Base-by-base conservation (phyloP, 2,888 invertebrate genomes). In the Mesorhabditis sp. region DNA sequence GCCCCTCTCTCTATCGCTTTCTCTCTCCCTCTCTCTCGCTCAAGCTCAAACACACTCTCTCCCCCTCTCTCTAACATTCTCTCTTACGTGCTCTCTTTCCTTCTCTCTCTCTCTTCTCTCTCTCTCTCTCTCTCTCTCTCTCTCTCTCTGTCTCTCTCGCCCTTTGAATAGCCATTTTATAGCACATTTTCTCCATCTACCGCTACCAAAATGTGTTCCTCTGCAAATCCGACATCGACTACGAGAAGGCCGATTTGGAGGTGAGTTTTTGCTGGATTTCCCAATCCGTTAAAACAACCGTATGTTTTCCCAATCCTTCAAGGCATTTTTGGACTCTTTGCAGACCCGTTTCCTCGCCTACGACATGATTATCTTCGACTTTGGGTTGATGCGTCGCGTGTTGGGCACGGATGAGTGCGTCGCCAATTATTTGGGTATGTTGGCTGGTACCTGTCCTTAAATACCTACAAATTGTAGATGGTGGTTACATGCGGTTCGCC, bases 331-430 rank as follows among this genome's bases (percentile, higher is more conserved):
- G 67, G 43, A 41, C 10, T 15, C 10, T 50, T 28, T 4, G 43
- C n/a, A 74, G 74, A 68, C 63, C 4, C 72, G 72, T 44, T 80
- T 82, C 62, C 73, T 85, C 5, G 84, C 85, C 5, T 82, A 84
- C 70, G 85, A 85, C 71, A 77, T 85, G 66, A 83, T 85, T 44
- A 85, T 85, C 63, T 85, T 82, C 72, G 85, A 85, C 70, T 85
- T 82, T 67, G 85, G 85, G 5, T 71, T 85, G 67, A 86, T 85
- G 83, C 77, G 80, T 65, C 70, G 80, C 65, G 79, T 85, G 4
- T 76, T 85, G 43, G 85, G 85, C 10, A 86, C 84, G 45, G 78
- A 76, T 28, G 83, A 82, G 68, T 85, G 85, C 71, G 83, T 85
- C 2, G 85, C 85, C 41, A 85, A 85, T 72, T 85, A 85, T 72